Evolutionary conservation across 2,113 vertebrate species (phyloP).

Genomic region (Dipodomys merriami): DNA sequence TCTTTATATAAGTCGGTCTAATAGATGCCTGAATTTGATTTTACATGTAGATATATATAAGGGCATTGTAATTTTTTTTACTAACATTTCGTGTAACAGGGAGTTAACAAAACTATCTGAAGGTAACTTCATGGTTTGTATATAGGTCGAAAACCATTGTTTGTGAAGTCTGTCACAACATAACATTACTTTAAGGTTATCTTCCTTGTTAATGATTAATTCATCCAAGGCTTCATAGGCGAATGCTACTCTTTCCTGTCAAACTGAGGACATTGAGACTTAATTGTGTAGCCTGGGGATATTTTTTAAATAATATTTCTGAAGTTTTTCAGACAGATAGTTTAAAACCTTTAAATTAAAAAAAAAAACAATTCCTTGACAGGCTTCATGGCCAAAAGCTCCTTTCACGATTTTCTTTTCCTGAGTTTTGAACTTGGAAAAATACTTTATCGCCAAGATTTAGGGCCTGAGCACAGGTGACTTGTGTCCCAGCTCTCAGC

Average conservation of each 20-base stretch:
- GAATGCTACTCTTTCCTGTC: neutral
- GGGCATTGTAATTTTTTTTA: neutral
- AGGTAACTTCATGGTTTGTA: neutral
- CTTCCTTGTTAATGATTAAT: neutral
- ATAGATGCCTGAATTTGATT: constrained; percentile 1
- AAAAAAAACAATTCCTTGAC: neutral
- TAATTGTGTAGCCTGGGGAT: neutral
- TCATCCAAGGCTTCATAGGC: neutral
- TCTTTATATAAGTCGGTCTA: neutral
- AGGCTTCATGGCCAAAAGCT: neutral
- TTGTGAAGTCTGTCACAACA: neutral
- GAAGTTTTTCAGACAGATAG: neutral
- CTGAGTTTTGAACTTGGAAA: neutral
- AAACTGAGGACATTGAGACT: neutral
- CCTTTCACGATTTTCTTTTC: neutral
- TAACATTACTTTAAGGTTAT: neutral
- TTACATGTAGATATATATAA: neutral
- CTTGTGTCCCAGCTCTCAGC: neutral
- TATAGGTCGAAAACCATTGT: neutral
- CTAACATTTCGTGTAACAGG: neutral
- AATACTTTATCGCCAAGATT: neutral
- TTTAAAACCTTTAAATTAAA: neutral
- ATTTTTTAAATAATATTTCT: neutral
- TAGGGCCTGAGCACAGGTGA: neutral
- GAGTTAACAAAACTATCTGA: neutral